Percentiles rank a stretch among this genome's conserved stretches.
These are phyloP conservation scores for Macropis europaea DNA, from an alignment of 2,888 invertebrate genomes.

Conservation along the genomic window DNA sequence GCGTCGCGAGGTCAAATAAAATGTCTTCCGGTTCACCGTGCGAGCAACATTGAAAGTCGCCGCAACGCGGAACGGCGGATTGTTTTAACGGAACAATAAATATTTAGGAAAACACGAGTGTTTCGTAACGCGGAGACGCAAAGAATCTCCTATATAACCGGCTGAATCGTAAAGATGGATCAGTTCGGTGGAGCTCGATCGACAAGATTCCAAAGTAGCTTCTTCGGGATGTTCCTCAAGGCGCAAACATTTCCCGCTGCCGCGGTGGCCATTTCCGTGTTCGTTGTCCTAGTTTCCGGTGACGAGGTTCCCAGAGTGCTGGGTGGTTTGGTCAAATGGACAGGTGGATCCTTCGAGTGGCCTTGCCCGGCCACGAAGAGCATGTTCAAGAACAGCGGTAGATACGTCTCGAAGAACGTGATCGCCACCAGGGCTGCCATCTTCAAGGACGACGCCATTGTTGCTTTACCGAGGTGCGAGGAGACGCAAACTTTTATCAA, in stretches of 20 bases:
- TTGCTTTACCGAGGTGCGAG: conserved; percentile 82
- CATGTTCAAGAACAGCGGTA: conserved; percentile 82
- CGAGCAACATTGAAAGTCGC: too few relatives aligned
- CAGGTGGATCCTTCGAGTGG: conserved; percentile 81
- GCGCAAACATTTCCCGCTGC: conserved; percentile 42
- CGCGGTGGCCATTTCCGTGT: conserved; percentile 41
- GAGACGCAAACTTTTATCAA: neutral
- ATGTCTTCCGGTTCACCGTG: too few relatives aligned
- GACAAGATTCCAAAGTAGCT: neutral
- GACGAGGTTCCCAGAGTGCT: conserved; percentile 58
- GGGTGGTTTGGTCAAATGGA: conserved; percentile 76
- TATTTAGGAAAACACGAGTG: neutral
- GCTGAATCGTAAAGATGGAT: neutral
- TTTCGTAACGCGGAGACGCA: neutral
- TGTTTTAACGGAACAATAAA: neutral
- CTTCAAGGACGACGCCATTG: conserved; percentile 82
- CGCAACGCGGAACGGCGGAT: neutral
- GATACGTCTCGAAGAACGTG: conserved; percentile 83
- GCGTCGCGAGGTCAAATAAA: too few relatives aligned
- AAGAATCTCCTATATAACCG: conserved; percentile 27
- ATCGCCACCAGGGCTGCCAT: conserved; percentile 84
- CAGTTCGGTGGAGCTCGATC: conserved; percentile 5
- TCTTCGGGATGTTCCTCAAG: neutral
- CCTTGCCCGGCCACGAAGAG: conserved; percentile 83
- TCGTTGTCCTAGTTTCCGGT: conserved; percentile 48